Evolutionary conservation across 2,797 vertebrate species (phyloP).

Genomic region (Platyrinchus mystaceus): DNA sequence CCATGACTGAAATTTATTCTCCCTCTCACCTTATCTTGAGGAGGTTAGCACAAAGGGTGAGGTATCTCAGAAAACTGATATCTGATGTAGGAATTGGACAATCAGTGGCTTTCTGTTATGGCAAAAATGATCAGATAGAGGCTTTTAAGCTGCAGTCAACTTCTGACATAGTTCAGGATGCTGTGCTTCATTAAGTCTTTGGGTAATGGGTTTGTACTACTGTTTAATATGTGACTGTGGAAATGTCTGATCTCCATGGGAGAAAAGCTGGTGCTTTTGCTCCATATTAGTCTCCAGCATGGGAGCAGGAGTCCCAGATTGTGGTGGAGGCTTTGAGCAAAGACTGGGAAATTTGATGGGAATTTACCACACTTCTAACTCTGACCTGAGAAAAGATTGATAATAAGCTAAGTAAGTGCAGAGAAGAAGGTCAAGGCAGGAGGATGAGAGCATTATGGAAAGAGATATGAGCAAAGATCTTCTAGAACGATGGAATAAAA

Average conservation of each 20-base stretch:
- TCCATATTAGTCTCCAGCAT: neutral
- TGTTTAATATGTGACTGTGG: neutral
- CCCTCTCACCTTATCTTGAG: neutral
- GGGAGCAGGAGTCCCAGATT: neutral
- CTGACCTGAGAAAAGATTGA: neutral
- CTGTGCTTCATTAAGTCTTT: neutral
- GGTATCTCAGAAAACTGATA: neutral
- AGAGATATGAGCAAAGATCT: neutral
- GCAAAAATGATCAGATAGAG: neutral
- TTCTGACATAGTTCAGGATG: neutral
- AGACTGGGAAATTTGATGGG: neutral
- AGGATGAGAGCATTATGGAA: neutral
- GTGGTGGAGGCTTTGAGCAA: neutral
- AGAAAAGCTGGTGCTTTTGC: neutral
- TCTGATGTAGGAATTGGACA: rapidly evolving
- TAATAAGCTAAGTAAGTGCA: neutral
- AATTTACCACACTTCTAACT: neutral
- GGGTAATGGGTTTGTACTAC: neutral
- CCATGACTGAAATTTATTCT: neutral
- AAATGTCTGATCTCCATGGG: neutral
- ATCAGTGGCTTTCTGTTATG: neutral
- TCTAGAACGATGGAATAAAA: neutral
- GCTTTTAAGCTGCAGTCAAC: neutral
- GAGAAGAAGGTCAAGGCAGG: neutral
- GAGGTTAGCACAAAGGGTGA: neutral